Conservation (phyloP, 2,888 invertebrate genomes). For the Reticulitermes lucifugus region DNA sequence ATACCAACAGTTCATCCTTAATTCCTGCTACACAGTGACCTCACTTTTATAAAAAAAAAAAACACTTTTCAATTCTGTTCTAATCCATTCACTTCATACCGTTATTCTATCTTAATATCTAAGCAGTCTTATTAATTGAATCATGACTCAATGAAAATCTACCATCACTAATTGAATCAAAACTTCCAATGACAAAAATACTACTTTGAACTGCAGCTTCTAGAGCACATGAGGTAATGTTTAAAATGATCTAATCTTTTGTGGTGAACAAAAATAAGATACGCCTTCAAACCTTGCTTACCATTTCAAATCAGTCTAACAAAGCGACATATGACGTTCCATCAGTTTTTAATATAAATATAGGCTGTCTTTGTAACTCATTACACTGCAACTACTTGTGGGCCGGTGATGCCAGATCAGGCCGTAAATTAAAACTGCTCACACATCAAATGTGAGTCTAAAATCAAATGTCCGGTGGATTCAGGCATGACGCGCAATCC, state of each 20-base stretch:
- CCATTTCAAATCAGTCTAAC: neutral
- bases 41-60: neutral
- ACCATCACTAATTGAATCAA: neutral
- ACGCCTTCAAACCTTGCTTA: neutral
- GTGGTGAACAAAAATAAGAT: neutral
- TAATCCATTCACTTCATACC: neutral
- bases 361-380: neutral
- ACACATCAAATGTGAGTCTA: too few relatives aligned
- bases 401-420: conserved; percentile 79
- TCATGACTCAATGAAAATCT: neutral
- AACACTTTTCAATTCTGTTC: neutral
- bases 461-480: too few relatives aligned
- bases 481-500: conserved; percentile 69
- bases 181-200: neutral
- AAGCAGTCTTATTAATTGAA: neutral
- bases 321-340: neutral
- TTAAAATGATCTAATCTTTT: neutral
- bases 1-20: too few relatives aligned
- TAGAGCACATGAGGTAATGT: neutral
- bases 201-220: neutral
- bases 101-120: neutral
- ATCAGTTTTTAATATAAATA: neutral
- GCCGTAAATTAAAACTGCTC: neutral
- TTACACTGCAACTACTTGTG: conserved; percentile 93
- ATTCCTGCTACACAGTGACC: neutral